Percentiles rank a stretch among this genome's conserved stretches.
These are phyloP conservation scores for Creontiades dilutus DNA, from an alignment of 2,888 invertebrate genomes.

Conservation along the genomic window DNA sequence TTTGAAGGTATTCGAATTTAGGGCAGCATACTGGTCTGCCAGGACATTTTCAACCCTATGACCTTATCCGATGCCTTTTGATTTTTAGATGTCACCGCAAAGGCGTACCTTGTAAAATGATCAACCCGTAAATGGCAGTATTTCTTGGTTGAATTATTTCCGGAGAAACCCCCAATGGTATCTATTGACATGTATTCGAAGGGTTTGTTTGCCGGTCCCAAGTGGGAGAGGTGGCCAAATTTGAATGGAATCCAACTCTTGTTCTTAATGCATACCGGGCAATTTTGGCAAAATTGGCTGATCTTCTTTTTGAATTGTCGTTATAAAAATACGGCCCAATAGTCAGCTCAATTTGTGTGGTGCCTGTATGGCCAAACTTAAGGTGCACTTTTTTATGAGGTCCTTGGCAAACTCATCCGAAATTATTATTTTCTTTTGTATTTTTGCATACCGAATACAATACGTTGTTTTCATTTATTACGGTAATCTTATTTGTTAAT, in stretches of 20 bases:
- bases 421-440: conserved; percentile 41
- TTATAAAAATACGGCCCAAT: conserved; percentile 11
- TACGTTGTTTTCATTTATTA: conserved; percentile 36
- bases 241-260: not conserved
- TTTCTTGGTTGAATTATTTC: conserved; percentile 76
- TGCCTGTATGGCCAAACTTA: conserved; percentile 38
- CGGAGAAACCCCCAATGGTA: conserved; percentile 77
- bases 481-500: conserved; percentile 1
- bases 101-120: conserved; percentile 76
- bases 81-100: conserved; percentile 76
- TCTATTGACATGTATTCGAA: conserved; percentile 77
- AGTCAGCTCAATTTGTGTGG: conserved; percentile 47
- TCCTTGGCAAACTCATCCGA: conserved; percentile 33
- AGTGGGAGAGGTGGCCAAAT: conserved; percentile 33
- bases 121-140: conserved; percentile 76
- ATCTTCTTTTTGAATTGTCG: conserved; percentile 16
- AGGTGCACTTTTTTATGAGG: conserved; percentile 35
- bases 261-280: conserved; percentile 34
- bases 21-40: conserved; percentile 49
- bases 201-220: conserved; percentile 76
- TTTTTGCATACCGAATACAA: conserved; percentile 35
- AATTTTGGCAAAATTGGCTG: not conserved
- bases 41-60: conserved; percentile 7
- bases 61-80: conserved; percentile 75
- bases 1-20: conserved; percentile 76